Evolutionary conservation across 2,113 vertebrate genomes (phyloP), one percentile per base, ranked within the genome.

Genomic region (Antennarius striatus): DNA sequence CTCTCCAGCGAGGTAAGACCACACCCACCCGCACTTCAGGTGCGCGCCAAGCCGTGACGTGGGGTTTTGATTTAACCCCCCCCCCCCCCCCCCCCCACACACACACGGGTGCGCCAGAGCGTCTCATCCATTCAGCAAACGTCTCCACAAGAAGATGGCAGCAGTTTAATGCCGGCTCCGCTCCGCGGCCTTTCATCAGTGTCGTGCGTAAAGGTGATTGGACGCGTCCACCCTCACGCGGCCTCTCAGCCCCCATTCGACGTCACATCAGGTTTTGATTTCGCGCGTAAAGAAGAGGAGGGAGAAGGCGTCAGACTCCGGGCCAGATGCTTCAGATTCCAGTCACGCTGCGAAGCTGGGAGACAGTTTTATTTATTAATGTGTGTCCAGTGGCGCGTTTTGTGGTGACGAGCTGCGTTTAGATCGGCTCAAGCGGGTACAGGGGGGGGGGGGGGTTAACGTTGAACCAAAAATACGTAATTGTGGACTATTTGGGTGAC

Each of bases 1-100:
- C 85, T 98, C 73, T 98, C 97, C 84, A 96, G 90, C 82, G 97
- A 98, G 96, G 97, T 98, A 94, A 95, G 94, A 70, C 32, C 22
- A 22, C 22, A 22, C 22, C 22, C 22, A 22, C 22, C 1, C 2
- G 22, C 2, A 1, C 22, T 1, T 22, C 22, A 22, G 22, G 22
- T 22, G 22, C 22, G 22, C 22, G 22, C 22, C 22, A 22, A 22
- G 22, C 22, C 22, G 22, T 22, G 22, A 22, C 22, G 22, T n/a
- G n/a, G n/a, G n/a, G n/a, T n/a, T n/a, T n/a, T n/a, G n/a, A n/a
- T n/a, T n/a, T n/a, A n/a, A n/a, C n/a, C n/a, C n/a, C n/a, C n/a
- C 22, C 22, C 22, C 22, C 22, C 22, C 22, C 22, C 22, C 22
- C 22, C 22, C 2, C 22, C 22, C 22, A 22, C 22, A 22, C 22